A percentile compares a stretch with the other conserved stretches of the same genome.
These are phyloP conservation scores for Coryphaenoides rupestris DNA, from an alignment of 2,113 vertebrate species.

Conservation along the genomic window DNA sequence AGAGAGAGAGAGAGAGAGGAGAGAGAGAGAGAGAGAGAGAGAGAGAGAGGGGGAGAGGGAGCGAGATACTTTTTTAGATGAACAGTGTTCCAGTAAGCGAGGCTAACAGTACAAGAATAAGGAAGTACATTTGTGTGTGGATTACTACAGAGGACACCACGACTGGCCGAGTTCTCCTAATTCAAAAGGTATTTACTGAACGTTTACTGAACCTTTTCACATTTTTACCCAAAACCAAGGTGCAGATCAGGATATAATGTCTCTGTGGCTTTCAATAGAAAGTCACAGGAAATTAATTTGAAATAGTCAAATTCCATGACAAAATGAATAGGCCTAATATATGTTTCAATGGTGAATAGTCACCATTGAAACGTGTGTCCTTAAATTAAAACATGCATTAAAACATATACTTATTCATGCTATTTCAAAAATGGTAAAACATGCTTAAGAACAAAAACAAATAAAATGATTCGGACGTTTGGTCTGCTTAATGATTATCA, in stretches of 20 bases:
- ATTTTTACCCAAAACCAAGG: not conserved
- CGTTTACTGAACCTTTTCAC: too few species aligned
- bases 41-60: not conserved
- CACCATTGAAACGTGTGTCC: too few species aligned
- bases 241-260: not conserved
- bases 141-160: conserved; percentile 29
- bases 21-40: conserved; percentile 9
- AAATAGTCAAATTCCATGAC: not conserved
- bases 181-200: conserved; percentile 57
- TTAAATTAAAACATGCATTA: too few species aligned
- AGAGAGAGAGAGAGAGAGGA: conserved; percentile 2
- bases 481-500: too few species aligned
- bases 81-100: too few species aligned
- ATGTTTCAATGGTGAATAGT: too few species aligned
- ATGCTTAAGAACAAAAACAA: too few species aligned
- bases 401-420: too few species aligned
- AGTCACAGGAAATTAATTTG: not conserved
- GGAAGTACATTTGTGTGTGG: conserved; percentile 49
- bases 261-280: not conserved
- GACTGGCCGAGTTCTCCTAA: conserved; percentile 9
- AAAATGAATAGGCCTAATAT: too few species aligned
- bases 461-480: too few species aligned
- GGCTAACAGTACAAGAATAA: conserved; percentile 18
- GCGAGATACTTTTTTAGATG: not conserved
- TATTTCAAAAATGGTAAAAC: too few species aligned